These are phyloP conservation scores for Streptopelia turtur DNA, from an alignment of 2,797 vertebrate genomes.

Conservation along the genomic window DNA sequence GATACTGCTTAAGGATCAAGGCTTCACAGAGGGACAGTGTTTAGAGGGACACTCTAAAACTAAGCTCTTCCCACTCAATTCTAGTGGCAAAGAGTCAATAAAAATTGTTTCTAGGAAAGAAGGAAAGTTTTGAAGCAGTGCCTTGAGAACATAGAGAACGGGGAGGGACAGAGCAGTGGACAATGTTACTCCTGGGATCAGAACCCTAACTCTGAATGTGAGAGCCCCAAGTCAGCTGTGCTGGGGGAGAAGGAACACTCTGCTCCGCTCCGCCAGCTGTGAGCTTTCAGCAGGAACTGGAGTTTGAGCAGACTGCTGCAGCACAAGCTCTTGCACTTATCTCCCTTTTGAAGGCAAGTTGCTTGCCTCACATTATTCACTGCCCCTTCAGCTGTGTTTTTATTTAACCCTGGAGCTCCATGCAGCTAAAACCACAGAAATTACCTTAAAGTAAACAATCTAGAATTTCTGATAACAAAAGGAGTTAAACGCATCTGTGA, in stretches of 20 bases:
- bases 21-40: constrained; percentile 18
- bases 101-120: constrained; percentile 49
- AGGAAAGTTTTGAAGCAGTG: neutral
- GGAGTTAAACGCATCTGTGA: neutral
- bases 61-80: constrained; percentile 39
- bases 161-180: neutral
- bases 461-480: neutral
- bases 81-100: constrained; percentile 25
- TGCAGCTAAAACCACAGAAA: neutral
- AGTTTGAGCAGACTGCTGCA: neutral
- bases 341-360: constrained; percentile 38
- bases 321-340: neutral
- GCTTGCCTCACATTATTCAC: neutral
- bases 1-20: constrained; percentile 26
- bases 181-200: neutral
- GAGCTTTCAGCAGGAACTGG: neutral
- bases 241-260: neutral
- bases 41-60: constrained; percentile 5
- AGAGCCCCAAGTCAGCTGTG: neutral
- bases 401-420: neutral
- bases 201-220: neutral
- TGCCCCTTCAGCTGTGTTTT: constrained; percentile 4
- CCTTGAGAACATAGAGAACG: neutral
- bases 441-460: neutral
- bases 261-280: neutral